Percentiles rank a stretch among this genome's conserved stretches.
Conservation (phyloP, 2,888 invertebrate species). For the Tetramorium bicarinatum region DNA sequence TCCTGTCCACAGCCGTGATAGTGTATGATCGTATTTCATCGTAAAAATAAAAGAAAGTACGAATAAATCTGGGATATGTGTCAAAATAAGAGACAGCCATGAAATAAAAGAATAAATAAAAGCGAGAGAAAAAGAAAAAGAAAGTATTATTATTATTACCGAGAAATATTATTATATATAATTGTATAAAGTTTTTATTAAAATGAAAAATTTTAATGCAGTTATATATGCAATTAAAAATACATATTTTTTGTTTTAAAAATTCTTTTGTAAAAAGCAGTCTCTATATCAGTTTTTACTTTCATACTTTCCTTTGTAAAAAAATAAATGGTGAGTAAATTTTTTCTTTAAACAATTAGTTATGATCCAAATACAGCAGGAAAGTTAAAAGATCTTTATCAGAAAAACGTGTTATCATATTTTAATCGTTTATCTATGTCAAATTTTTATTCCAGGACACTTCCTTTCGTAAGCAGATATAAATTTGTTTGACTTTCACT, state of each 20-base stretch:
- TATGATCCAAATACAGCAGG: not conserved
- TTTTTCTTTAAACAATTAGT: not conserved
- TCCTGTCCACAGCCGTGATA: slow-evolving; percentile 3
- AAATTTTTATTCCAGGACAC: slow-evolving; percentile 8
- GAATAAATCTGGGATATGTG: not conserved
- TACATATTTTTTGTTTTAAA: not conserved
- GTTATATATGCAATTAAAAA: no score
- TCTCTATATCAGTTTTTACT: not conserved
- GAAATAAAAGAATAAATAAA: not conserved
- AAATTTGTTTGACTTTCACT: slow-evolving; percentile 60
- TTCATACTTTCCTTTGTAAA: not conserved
- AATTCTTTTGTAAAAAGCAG: not conserved
- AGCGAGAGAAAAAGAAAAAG: not conserved
- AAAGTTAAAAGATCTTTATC: not conserved
- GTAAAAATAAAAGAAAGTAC: slow-evolving; percentile 1
- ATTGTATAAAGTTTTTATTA: not conserved
- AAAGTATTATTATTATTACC: not conserved
- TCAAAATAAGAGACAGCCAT: slow-evolving; percentile 1
- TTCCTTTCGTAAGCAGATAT: slow-evolving; percentile 42
- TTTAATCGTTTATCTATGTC: slow-evolving; percentile 41
- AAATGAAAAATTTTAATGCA: not conserved
- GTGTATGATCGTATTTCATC: slow-evolving; percentile 31
- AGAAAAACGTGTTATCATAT: not conserved
- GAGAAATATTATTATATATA: no score
- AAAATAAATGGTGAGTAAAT: not conserved